A percentile compares a stretch with the other conserved stretches of the same genome.
Evolutionary conservation across 1,140 invertebrate species (phyloP).

Genomic region (Cylas formicarius): DNA sequence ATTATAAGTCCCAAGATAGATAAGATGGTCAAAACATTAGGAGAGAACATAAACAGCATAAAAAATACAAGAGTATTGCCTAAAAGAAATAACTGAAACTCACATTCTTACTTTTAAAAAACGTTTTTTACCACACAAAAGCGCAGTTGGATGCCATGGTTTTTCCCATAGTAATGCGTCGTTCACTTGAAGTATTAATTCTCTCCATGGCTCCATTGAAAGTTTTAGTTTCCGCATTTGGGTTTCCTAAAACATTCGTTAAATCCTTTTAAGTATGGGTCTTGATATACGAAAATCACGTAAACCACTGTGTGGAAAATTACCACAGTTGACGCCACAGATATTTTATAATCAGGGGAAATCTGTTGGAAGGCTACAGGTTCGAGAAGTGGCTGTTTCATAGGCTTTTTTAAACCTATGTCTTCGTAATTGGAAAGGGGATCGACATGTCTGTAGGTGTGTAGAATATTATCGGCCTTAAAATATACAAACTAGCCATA

Average conservation of each 20-base stretch:
- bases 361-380: not conserved
- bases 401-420: too few species aligned
- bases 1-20: slow-evolving; percentile 61
- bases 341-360: slow-evolving; percentile 22
- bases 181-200: slow-evolving; percentile 63
- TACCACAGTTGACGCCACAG: slow-evolving; percentile 21
- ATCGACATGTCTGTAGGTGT: slow-evolving; percentile 3
- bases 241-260: slow-evolving; percentile 56
- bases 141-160: slow-evolving; percentile 67
- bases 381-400: too few species aligned
- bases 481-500: too few species aligned
- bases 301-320: slow-evolving; percentile 1
- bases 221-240: slow-evolving; percentile 66
- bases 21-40: slow-evolving; percentile 69
- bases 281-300: not conserved
- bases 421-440: slow-evolving; percentile 3
- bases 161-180: slow-evolving; percentile 78
- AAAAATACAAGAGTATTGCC: slow-evolving; percentile 58
- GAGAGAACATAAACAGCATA: slow-evolving; percentile 72
- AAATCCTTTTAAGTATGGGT: slow-evolving; percentile 3
- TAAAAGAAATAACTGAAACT: slow-evolving; percentile 15
- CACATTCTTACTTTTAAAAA: not conserved
- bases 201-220: slow-evolving; percentile 73
- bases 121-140: slow-evolving; percentile 48
- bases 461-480: slow-evolving; percentile 13